Base-by-base conservation (phyloP, 2,113 vertebrate species). In the Calcarius ornatus region DNA sequence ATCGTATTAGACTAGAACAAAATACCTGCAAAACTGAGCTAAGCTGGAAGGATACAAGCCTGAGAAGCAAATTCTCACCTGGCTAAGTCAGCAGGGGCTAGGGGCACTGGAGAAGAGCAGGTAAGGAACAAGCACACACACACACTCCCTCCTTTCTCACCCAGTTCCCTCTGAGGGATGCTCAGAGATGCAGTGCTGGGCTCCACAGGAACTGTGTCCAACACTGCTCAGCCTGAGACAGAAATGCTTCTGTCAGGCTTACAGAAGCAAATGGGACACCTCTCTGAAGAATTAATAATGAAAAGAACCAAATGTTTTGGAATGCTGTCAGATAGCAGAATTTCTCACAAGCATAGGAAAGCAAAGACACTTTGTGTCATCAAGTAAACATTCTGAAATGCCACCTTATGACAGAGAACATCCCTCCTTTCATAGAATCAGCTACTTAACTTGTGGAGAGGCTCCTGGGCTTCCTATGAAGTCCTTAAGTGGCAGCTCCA, bases 391-490 rank as follows among this genome's bases (percentile, higher is more conserved):
- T 48, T 68, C 40, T 68, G 65, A 83, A 86, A 93, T 65, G n/a
- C 30, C 10, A 60, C 56, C 65, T 94, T 60, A 65, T 19, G 48
- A 73, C 71, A 81, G 8, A 48, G 25, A 89, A 73, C 73, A 90
- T 59, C 56, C 42, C 76, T 86, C 59, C 92, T 88, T 79, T 63
- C 68, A 38, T 90, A 76, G 91, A 92, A 95, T 63, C 94, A 85
- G 48, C 65, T 86, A 50, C 88, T 95, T 90, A 93, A 96, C 81
- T 94, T 94, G 73, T 75, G 64, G 94, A 95, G 72, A 92, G 64
- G 70, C 70, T 96, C 92, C 92, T 71, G 73, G 84, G 78, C 70
- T 94, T 93, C 42, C 69, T 77, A 19, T 42, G 42, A 96, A 80
- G 87, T 83, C 90, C 37, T 54, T 72, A 90, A 86, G 54, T 47